Evolutionary conservation across 2,113 vertebrate species (phyloP).

Genomic region (Upupa epops): DNA sequence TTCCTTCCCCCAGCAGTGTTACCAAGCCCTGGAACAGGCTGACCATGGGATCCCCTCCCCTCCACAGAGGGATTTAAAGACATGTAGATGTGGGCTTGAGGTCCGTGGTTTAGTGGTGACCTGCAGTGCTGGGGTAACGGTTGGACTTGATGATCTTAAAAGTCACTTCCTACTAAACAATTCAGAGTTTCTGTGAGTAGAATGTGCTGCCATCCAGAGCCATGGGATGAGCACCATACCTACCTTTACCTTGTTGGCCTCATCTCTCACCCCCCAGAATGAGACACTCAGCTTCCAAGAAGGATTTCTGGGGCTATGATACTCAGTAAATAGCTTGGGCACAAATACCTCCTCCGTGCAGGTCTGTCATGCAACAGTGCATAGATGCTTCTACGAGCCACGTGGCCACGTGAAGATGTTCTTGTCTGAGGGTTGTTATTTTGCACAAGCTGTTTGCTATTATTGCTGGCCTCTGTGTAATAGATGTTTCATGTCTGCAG

Average conservation of each 20-base stretch:
- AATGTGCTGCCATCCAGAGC: neutral
- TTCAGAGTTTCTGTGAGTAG: no score
- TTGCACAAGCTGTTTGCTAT: neutral
- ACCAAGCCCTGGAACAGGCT: no score
- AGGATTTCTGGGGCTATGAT: neutral
- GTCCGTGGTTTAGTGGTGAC: no score
- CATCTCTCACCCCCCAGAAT: neutral
- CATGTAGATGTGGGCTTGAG: no score
- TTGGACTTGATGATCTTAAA: no score
- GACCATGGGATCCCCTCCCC: no score
- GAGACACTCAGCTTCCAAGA: neutral
- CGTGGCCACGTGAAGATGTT: accelerated
- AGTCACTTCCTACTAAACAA: no score
- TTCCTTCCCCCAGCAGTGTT: no score
- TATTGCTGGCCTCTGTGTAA: neutral
- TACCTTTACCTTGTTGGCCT: neutral
- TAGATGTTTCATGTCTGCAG: neutral
- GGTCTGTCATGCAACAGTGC: neutral
- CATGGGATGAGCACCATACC: neutral
- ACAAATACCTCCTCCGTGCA: neutral
- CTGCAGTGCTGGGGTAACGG: no score
- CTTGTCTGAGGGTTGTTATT: neutral
- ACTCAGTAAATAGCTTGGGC: neutral
- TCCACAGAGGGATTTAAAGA: no score
- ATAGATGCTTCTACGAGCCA: neutral